A percentile compares a stretch with the other conserved stretches of the same genome.
Evolutionary conservation across 1,140 invertebrate species (phyloP).

Genomic region (Carposina sasakii): DNA sequence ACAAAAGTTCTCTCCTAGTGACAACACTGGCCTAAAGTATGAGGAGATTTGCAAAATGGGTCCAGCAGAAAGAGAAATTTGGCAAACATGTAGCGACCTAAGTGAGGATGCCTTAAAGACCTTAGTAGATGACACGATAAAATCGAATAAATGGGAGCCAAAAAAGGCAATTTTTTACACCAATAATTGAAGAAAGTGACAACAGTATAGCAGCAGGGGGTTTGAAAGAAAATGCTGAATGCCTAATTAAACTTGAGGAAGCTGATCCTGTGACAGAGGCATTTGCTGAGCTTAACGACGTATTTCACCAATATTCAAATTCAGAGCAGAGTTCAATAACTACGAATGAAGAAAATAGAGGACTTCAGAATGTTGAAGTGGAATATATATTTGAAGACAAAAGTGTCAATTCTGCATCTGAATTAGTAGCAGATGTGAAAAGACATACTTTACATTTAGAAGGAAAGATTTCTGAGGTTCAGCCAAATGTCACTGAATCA

Average conservation of each 20-base stretch:
- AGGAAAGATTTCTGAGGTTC: conserved; percentile 71
- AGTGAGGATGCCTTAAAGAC: conserved; percentile 22
- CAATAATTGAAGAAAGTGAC: conserved; percentile 61
- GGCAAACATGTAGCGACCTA: conserved; percentile 46
- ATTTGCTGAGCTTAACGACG: conserved; percentile 61
- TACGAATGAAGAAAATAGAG: conserved; percentile 26
- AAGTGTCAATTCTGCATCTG: conserved; percentile 70
- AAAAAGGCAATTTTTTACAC: conserved; percentile 48
- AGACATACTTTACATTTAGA: conserved; percentile 49
- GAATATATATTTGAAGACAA: conserved; percentile 32
- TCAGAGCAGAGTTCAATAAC: conserved; percentile 29
- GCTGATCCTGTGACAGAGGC: conserved; percentile 52
- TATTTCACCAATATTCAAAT: conserved; percentile 47
- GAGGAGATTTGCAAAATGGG: conserved; percentile 43
- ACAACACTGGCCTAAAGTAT: conserved; percentile 23
- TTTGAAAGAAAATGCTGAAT: conserved; percentile 34
- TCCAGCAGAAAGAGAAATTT: conserved; percentile 59
- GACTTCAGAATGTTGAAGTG: conserved; percentile 30
- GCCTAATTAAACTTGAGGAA: conserved; percentile 24
- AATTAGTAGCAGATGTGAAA: conserved; percentile 66
- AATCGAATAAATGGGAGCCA: conserved; percentile 35
- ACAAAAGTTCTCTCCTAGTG: conserved; percentile 41
- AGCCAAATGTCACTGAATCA: conserved; percentile 68
- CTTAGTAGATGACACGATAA: conserved; percentile 31
- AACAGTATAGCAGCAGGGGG: conserved; percentile 38